Evolutionary conservation across 1,140 invertebrate species (phyloP).

Genomic region (Drosophila burlai): DNA sequence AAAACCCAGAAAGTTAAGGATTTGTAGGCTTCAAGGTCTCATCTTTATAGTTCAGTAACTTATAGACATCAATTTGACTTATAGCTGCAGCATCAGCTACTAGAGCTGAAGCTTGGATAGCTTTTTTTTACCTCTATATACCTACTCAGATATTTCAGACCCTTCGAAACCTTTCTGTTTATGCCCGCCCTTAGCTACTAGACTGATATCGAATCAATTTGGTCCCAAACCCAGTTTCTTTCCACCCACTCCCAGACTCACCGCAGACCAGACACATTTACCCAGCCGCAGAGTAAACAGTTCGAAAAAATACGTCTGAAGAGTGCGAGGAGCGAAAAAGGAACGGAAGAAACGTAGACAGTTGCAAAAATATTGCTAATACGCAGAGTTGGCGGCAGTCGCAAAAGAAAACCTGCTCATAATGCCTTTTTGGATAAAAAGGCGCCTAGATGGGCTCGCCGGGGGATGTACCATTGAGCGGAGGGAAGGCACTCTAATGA

Average conservation of each 20-base stretch:
- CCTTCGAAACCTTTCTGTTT: constrained; percentile 7
- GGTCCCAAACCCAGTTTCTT: constrained; percentile 21
- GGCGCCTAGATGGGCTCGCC: constrained; percentile 41
- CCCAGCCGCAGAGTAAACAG: constrained; percentile 61
- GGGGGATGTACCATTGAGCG: constrained; percentile 7
- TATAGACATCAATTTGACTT: too few relatives aligned
- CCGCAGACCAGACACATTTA: constrained; percentile 65
- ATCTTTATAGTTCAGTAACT: neutral
- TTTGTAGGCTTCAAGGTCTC: neutral
- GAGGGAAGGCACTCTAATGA: constrained; percentile 59
- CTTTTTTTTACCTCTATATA: neutral
- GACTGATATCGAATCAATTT: constrained; percentile 70
- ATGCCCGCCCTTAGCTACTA: constrained; percentile 21
- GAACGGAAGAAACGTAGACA: constrained; percentile 62
- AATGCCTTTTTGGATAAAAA: constrained; percentile 71
- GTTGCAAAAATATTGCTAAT: constrained; percentile 79
- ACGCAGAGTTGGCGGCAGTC: constrained; percentile 68
- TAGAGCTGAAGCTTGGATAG: neutral
- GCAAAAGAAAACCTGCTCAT: constrained; percentile 73
- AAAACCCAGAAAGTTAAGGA: neutral
- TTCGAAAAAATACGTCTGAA: constrained; percentile 25
- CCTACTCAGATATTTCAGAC: neutral
- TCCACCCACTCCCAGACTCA: constrained; percentile 5
- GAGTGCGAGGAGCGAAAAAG: constrained; percentile 15
- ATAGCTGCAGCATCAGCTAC: neutral